A percentile compares a stretch with the other conserved stretches of the same genome.
Conservation (phyloP, 2,888 invertebrate genomes). For the Pyralis farinalis region DNA sequence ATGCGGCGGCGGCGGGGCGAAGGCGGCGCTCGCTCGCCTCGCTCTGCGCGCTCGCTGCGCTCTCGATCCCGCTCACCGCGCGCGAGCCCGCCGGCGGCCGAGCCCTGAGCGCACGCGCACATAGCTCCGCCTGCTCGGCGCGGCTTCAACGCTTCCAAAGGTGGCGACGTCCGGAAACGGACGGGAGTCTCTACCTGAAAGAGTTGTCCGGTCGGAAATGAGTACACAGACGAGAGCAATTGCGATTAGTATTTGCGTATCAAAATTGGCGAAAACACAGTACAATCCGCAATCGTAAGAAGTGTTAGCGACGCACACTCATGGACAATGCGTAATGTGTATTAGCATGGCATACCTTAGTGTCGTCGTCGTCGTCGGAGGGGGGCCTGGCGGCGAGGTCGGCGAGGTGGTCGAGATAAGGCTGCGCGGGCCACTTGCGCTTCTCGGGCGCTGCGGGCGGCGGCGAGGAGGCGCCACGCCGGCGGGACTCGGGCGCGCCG, state of each 20-base stretch:
- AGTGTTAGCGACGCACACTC: conserved; percentile 23
- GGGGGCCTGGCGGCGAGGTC: conserved; percentile 43
- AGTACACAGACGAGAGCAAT: no score
- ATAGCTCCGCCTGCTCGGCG: conserved; percentile 39
- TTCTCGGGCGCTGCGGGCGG: conserved; percentile 82
- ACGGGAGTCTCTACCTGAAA: conserved; percentile 88
- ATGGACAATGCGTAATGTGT: conserved; percentile 41
- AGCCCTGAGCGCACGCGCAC: conserved; percentile 49
- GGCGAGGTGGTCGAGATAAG: conserved; percentile 31
- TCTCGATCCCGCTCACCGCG: conserved; percentile 50
- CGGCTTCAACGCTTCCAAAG: conserved; percentile 93
- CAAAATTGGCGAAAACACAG: no score
- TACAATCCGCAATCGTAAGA: no score
- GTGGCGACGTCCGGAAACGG: conserved; percentile 95
- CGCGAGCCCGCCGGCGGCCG: conserved; percentile 61
- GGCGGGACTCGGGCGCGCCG: conserved; percentile 51
- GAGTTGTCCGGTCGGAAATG: not conserved
- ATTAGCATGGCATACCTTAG: conserved; percentile 54
- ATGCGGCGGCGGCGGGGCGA: conserved; percentile 70
- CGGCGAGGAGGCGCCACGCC: conserved; percentile 69
- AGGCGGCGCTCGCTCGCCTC: conserved; percentile 45
- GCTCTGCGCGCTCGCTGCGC: conserved; percentile 83
- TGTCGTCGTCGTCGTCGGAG: conserved; percentile 61
- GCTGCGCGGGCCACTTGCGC: conserved; percentile 85
- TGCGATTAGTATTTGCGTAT: no score